Evolutionary conservation across 2,888 invertebrate genomes (phyloP), one percentile per base, ranked within the genome.

Genomic region (Drosophila histrio): DNA sequence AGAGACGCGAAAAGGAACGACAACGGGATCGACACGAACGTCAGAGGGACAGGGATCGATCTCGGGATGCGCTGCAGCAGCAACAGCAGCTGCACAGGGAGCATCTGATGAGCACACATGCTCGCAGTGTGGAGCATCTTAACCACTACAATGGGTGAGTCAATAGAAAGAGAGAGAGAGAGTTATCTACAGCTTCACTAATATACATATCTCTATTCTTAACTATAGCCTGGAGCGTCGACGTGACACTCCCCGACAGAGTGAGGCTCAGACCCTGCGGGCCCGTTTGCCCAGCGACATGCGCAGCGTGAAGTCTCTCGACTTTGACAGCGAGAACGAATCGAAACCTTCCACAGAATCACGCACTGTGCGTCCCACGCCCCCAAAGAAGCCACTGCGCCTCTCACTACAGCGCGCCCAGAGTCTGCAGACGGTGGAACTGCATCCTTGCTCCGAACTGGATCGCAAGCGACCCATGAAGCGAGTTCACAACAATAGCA

Each of bases 301-400:
- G 78, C 83, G 95, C 47, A 95, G 95, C 88, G 94, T 95, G 0
- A 95, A 95, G 78, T 95, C 96, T 0, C 92, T 95, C 7, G 96
- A 96, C 87, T 95, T 96, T 77, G 96, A 96, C 88, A 95, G 95
- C n/a, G 96, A 96, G 85, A 94, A 93, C 44, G 94, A 93, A 60
- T 56, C 76, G n/a, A 89, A 88, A 49, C 77, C 76, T 0, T 22
- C 61, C 1, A 67, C 81, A 1, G 82, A 85, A 39, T 22, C 56
- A 81, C 90, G 58, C 90, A 93, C 43, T 93, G 92, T 94, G 2
- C 93, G 96, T 56, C 96, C 97, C 0, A 95, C 95, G 11, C 97
- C 97, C 3, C 97, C 97, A 17, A 95, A 97, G 84, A 97, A 97
- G 89, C 97, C 97, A 0, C 91, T 97, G 47, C 93, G 97, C 8